Percentiles rank a stretch among this genome's conserved stretches.
These are phyloP conservation scores for Drosophila monieri DNA, from an alignment of 2,888 invertebrate genomes.

Conservation along the genomic window DNA sequence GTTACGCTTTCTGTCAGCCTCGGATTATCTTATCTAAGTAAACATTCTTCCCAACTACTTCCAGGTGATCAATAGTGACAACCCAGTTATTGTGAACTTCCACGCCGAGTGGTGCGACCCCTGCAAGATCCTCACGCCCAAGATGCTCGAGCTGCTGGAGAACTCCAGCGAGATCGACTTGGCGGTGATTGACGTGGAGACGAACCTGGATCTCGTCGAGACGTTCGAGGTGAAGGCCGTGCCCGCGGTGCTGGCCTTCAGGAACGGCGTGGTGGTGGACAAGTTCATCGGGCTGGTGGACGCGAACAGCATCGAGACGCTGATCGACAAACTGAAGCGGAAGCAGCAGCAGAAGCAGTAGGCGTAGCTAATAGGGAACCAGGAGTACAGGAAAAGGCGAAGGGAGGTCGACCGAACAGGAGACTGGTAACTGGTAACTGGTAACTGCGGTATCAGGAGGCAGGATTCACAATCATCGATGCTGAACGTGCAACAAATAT, in stretches of 20 bases:
- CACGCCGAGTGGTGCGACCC: conserved; percentile 97
- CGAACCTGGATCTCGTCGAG: conserved; percentile 91
- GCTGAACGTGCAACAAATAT: conserved; percentile 23
- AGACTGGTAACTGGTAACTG: no score
- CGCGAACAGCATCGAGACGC: conserved; percentile 90
- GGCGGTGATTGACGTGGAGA: conserved; percentile 92
- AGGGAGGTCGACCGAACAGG: conserved; percentile 1
- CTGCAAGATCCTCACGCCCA: conserved; percentile 93
- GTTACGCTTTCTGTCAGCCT: not conserved
- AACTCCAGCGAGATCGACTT: conserved; percentile 90
- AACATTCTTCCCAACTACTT: not conserved
- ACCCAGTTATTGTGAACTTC: conserved; percentile 95
- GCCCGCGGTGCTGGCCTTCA: conserved; percentile 89
- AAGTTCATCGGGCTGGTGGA: conserved; percentile 95
- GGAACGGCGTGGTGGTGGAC: conserved; percentile 92
- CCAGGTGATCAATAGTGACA: conserved; percentile 91
- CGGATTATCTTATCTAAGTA: not conserved
- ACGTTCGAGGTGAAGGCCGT: conserved; percentile 93
- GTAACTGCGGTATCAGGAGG: no score
- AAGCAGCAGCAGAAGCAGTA: conserved; percentile 69
- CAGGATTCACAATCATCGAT: conserved; percentile 12
- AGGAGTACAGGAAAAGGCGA: not conserved
- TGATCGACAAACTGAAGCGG: conserved; percentile 87
- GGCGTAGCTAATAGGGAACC: not conserved
- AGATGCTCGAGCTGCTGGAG: conserved; percentile 90